phyloP scores from a whole-genome alignment of 2,113 vertebrate species.

The Burhinus oedicnemus region DNA sequence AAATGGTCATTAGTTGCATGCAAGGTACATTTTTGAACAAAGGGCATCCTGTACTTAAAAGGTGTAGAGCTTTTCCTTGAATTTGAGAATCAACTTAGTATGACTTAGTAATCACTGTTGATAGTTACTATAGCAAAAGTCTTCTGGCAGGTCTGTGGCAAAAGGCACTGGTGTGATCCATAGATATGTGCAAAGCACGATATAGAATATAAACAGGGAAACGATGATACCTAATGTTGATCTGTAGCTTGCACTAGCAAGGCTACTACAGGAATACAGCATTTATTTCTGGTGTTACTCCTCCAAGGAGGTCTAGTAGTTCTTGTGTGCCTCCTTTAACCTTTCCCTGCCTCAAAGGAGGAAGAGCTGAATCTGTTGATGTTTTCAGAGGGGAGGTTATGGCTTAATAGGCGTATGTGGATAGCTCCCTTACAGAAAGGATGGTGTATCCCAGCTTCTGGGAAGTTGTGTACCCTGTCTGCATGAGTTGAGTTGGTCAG shows the following conservation, averaged over 20 bases:
- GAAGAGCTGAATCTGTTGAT: neutral
- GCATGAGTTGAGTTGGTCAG: neutral
- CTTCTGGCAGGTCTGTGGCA: neutral
- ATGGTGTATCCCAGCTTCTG: neutral
- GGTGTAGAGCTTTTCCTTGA: neutral
- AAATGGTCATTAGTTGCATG: neutral
- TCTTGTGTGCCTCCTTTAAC: neutral
- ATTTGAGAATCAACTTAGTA: neutral
- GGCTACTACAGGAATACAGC: neutral
- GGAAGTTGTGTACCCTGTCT: neutral
- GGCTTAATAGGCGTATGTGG: neutral
- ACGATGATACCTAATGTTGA: neutral
- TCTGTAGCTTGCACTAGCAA: neutral
- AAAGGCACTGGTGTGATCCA: neutral
- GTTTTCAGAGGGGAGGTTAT: neutral
- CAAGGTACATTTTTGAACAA: neutral
- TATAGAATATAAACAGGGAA: neutral
- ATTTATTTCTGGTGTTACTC: neutral
- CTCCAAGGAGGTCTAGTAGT: neutral
- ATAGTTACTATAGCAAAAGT: neutral
- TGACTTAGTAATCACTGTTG: neutral
- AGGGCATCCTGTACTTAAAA: neutral
- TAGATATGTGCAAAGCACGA: rapidly evolving
- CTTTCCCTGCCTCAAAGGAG: neutral
- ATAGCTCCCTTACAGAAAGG: neutral